Conservation (phyloP, 2,888 invertebrate species). For the Anaspis maculata region DNA sequence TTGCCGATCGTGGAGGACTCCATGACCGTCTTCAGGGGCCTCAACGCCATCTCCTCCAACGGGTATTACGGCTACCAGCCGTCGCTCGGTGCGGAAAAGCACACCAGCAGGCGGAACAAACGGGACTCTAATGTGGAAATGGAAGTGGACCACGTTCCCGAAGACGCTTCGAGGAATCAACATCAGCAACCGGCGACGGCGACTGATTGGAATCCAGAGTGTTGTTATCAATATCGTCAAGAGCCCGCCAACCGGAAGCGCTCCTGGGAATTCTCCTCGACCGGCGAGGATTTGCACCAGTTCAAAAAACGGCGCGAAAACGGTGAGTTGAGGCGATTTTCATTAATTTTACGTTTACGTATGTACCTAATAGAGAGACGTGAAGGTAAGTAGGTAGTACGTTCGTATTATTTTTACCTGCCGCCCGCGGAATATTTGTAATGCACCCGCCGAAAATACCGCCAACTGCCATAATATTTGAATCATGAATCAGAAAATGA, state of each 20-base stretch:
- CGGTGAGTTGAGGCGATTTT: slow-evolving; percentile 19
- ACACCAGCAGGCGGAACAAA: slow-evolving; percentile 7
- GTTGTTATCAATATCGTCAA: too few relatives aligned
- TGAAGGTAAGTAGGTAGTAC: too few relatives aligned
- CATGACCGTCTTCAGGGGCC: slow-evolving; percentile 6
- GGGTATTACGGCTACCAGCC: slow-evolving; percentile 29
- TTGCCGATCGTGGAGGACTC: slow-evolving; percentile 17
- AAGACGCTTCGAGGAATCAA: too few relatives aligned
- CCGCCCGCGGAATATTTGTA: too few relatives aligned
- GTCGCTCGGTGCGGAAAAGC: slow-evolving; percentile 8
- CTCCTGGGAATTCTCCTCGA: slow-evolving; percentile 10
- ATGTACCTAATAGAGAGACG: too few relatives aligned
- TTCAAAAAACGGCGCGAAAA: slow-evolving; percentile 35
- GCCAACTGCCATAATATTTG: too few relatives aligned
- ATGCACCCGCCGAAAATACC: too few relatives aligned
- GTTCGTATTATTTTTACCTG: too few relatives aligned
- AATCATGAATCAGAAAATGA: too few relatives aligned
- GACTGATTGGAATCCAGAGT: too few relatives aligned
- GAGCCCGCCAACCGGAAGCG: slow-evolving; percentile 17
- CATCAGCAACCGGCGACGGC: too few relatives aligned
- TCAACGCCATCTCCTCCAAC: slow-evolving; percentile 21
- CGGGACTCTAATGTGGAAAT: slow-evolving; percentile 11
- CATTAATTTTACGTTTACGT: too few relatives aligned
- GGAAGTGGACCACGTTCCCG: slow-evolving; percentile 9
- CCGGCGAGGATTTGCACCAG: slow-evolving; percentile 11